phyloP scores from a whole-genome alignment of 1,140 invertebrate species.

The Gonioctena quinquepunctata region DNA sequence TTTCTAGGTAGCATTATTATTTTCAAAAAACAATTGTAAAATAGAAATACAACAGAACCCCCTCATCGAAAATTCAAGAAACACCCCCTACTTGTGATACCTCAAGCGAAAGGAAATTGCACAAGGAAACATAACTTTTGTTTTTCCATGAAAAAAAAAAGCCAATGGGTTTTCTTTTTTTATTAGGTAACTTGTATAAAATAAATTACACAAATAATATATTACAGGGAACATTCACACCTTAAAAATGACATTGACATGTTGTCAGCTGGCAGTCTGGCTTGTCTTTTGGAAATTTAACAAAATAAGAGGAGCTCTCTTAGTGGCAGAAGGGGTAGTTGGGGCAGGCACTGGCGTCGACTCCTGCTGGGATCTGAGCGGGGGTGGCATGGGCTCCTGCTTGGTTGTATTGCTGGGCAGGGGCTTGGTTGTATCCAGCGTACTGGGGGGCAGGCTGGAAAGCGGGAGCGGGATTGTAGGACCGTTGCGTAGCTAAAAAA shows the following conservation, averaged over 20 bases:
- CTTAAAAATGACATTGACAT: slow-evolving; percentile 29
- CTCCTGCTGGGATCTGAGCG: slow-evolving; percentile 59
- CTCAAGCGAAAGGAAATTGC: too few relatives aligned
- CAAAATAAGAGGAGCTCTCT: neutral
- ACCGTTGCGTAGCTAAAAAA: neutral
- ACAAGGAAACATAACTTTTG: too few relatives aligned
- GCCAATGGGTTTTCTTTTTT: neutral
- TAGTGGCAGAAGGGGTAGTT: slow-evolving; percentile 65
- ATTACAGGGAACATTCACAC: neutral
- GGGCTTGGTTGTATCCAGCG: slow-evolving; percentile 7
- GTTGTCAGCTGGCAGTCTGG: slow-evolving; percentile 48
- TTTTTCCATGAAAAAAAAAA: neutral
- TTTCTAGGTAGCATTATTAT: too few relatives aligned
- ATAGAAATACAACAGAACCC: too few relatives aligned
- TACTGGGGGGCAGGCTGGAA: slow-evolving; percentile 12
- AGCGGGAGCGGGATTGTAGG: neutral
- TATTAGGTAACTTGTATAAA: slow-evolving; percentile 10
- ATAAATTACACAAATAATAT: slow-evolving; percentile 2
- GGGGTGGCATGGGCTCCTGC: slow-evolving; percentile 17
- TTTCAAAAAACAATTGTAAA: too few relatives aligned
- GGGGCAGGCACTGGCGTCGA: slow-evolving; percentile 60
- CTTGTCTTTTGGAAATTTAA: slow-evolving; percentile 16
- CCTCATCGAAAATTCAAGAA: too few relatives aligned
- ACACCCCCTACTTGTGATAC: too few relatives aligned
- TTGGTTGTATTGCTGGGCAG: slow-evolving; percentile 18